These are phyloP conservation scores for Heterocephalus glaber DNA, from an alignment of 2,113 vertebrate species.

Conservation along the genomic window DNA sequence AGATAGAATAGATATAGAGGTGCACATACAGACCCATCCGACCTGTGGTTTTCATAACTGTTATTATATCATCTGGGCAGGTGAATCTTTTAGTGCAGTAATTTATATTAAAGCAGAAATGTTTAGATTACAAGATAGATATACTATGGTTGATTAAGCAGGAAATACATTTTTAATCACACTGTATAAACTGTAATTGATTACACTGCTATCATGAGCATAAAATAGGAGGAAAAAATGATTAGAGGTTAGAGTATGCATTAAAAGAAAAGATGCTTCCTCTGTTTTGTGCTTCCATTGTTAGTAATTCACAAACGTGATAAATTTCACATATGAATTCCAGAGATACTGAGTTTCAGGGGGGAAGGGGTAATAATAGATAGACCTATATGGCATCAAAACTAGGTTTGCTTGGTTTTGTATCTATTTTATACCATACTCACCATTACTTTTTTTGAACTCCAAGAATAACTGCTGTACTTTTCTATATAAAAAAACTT, in stretches of 20 bases:
- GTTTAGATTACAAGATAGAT: neutral
- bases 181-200: neutral
- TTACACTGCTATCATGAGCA: neutral
- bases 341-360: neutral
- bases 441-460: neutral
- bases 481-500: neutral
- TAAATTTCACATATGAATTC: neutral
- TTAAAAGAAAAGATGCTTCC: neutral
- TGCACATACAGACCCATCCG: fast-evolving
- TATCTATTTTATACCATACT: neutral
- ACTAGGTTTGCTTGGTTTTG: neutral
- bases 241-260: neutral
- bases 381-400: neutral
- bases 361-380: neutral
- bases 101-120: neutral
- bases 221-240: neutral
- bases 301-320: neutral
- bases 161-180: neutral
- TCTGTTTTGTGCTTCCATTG: neutral
- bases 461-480: neutral
- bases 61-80: neutral
- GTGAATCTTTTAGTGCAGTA: neutral
- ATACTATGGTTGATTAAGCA: neutral
- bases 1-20: fast-evolving
- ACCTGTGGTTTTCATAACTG: neutral